Evolutionary conservation across 2,113 vertebrate genomes (phyloP).

Genomic region (Microtus oregoni): DNA sequence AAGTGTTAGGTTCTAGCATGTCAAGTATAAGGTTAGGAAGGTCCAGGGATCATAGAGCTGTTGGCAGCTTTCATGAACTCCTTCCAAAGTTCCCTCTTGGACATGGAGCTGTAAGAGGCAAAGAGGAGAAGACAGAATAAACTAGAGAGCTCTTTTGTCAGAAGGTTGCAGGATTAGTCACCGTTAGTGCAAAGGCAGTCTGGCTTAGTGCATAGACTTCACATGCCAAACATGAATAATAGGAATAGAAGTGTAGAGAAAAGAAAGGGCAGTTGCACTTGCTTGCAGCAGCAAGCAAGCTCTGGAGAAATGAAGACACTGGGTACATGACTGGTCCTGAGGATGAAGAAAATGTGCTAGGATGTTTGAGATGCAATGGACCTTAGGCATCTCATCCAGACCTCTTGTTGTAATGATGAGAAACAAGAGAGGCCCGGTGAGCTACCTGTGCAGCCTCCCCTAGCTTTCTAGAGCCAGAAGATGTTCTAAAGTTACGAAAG

Average conservation of each 20-base stretch:
- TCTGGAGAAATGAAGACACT: neutral
- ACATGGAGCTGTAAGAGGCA: neutral
- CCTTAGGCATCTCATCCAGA: neutral
- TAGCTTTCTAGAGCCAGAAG: neutral
- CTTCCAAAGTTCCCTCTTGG: neutral
- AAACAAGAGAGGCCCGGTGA: neutral
- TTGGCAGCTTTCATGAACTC: neutral
- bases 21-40: neutral
- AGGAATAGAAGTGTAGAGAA: neutral
- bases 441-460: neutral
- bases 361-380: conserved; percentile 14
- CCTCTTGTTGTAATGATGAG: neutral
- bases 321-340: neutral
- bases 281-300: neutral
- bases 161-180: neutral
- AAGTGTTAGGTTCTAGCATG: neutral
- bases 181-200: conserved; percentile 1
- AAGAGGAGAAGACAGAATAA: conserved; percentile 17
- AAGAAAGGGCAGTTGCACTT: neutral
- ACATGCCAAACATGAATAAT: neutral
- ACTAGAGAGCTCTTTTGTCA: neutral
- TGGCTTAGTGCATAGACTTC: neutral
- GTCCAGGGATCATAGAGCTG: neutral
- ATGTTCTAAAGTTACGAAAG: neutral
- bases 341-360: neutral